Evolutionary conservation across 2,888 invertebrate species (phyloP).

Genomic region (Bimastos eiseni): DNA sequence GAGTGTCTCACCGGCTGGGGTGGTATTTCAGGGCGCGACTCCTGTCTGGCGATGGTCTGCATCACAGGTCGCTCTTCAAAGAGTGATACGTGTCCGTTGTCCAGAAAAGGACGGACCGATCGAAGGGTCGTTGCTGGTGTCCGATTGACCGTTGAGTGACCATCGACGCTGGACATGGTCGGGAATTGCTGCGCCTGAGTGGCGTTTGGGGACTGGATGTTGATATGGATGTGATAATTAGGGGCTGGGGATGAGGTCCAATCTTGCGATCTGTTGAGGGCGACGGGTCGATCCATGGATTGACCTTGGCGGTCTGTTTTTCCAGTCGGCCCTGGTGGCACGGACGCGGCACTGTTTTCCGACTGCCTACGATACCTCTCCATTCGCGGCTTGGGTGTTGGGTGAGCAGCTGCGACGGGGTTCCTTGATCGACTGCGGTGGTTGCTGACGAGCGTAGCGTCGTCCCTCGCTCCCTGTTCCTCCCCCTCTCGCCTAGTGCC

Average conservation of each 20-base stretch:
- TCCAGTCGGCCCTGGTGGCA: background rate
- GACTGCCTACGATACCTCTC: background rate
- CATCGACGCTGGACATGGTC: background rate
- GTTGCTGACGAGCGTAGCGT: background rate
- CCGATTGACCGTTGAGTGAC: background rate
- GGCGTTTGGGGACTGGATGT: background rate
- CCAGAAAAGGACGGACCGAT: background rate
- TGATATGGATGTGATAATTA: constrained; percentile 22
- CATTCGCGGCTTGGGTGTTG: background rate
- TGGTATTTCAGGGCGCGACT: background rate
- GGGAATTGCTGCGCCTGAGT: background rate
- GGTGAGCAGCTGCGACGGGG: background rate
- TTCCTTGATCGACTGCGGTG: background rate
- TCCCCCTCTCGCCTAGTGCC: background rate
- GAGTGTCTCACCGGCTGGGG: background rate
- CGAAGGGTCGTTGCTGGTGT: background rate
- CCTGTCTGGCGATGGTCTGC: background rate
- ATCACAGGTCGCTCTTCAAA: background rate
- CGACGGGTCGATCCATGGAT: background rate
- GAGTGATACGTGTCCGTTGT: background rate
- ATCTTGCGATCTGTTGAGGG: background rate
- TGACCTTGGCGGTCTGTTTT: background rate
- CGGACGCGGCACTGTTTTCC: background rate
- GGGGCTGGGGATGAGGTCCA: background rate
- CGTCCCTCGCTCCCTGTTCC: background rate